These are phyloP conservation scores for Baryphthengus martii DNA, from an alignment of 2,113 vertebrate species.

Conservation along the genomic window DNA sequence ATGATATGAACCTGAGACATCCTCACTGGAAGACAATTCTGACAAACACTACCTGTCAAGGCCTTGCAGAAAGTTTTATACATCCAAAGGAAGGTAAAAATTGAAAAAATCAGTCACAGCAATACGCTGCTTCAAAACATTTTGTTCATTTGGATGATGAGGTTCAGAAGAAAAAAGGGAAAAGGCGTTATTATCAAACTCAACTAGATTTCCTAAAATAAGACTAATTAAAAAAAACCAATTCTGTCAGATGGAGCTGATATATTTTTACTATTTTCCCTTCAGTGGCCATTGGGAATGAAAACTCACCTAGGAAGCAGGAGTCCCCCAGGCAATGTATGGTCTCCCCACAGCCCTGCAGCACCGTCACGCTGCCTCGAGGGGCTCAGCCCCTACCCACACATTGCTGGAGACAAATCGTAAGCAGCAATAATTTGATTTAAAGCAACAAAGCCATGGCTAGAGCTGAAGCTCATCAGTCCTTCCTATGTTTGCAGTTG, in stretches of 20 bases:
- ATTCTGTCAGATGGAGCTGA: neutral
- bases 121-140: neutral
- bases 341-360: neutral
- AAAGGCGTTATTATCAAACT: neutral
- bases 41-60: neutral
- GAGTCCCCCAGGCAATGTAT: fast-evolving
- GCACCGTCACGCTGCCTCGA: fast-evolving
- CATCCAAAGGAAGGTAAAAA: neutral
- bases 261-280: neutral
- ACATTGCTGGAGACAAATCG: neutral
- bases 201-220: neutral
- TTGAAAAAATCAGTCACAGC: neutral
- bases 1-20: neutral
- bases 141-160: neutral
- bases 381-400: neutral
- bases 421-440: neutral
- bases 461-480: neutral
- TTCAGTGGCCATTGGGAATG: neutral
- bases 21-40: neutral
- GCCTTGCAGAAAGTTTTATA: neutral
- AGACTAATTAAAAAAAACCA: neutral
- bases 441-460: neutral
- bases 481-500: neutral
- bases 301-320: neutral
- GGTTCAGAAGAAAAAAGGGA: neutral